phyloP scores from a whole-genome alignment of 2,888 invertebrate genomes.

The Caenorhabditis macrosperma region DNA sequence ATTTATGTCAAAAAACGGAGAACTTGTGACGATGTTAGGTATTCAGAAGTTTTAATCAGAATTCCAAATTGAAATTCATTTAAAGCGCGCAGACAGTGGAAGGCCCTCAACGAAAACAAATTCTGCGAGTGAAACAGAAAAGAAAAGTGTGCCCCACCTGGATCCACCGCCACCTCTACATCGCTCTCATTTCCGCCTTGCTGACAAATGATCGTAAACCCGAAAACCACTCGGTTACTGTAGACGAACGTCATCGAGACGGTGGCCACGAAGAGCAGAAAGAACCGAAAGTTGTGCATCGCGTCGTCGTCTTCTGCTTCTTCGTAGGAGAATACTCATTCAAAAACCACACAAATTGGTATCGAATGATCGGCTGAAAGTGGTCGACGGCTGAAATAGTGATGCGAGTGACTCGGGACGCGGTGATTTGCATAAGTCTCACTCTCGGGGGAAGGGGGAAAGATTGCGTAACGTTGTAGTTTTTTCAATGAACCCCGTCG shows the following conservation, averaged over 20 bases:
- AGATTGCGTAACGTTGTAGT: not conserved
- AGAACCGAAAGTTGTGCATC: slow-evolving; percentile 62
- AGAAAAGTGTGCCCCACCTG: too few species aligned
- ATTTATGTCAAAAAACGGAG: too few species aligned
- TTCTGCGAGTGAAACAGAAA: too few species aligned
- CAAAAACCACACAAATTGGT: slow-evolving; percentile 5
- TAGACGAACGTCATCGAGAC: slow-evolving; percentile 62
- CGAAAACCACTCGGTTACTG: slow-evolving; percentile 65
- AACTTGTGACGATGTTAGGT: too few species aligned
- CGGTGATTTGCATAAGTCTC: not conserved
- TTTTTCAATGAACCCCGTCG: slow-evolving; percentile 10
- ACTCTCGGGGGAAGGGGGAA: not conserved
- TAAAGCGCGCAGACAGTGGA: too few species aligned
- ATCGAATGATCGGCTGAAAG: not conserved
- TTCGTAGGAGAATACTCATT: too few species aligned
- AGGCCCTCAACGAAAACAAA: too few species aligned
- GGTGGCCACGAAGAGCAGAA: slow-evolving; percentile 52
- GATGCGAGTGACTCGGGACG: not conserved
- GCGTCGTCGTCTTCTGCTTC: not conserved
- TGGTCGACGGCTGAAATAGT: not conserved
- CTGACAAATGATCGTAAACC: slow-evolving; percentile 68
- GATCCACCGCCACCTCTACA: slow-evolving; percentile 26
- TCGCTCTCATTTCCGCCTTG: slow-evolving; percentile 55
- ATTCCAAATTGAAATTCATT: too few species aligned
- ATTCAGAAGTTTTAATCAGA: too few species aligned